Evolutionary conservation across 1,140 invertebrate genomes (phyloP).

Genomic region (Ectropis grisescens): DNA sequence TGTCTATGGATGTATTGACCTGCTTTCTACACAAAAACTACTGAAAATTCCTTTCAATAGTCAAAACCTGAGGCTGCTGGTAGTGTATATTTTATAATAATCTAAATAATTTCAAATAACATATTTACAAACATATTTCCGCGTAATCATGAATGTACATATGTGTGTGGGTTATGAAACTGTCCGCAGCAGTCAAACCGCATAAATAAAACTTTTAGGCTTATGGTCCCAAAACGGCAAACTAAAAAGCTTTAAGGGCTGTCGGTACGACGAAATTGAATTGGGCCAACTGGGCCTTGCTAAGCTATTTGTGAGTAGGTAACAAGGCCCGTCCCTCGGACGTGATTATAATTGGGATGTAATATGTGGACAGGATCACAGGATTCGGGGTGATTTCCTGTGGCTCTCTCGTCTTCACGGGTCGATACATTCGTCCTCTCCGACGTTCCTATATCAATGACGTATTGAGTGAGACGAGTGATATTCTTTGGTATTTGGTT

Average conservation of each 20-base stretch:
- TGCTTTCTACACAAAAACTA: too few relatives aligned
- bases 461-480: constrained; percentile 18
- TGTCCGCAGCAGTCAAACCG: too few relatives aligned
- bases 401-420: constrained; percentile 14
- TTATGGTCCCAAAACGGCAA: constrained; percentile 20
- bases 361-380: constrained; percentile 20
- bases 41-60: too few relatives aligned
- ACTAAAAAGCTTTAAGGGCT: constrained; percentile 33
- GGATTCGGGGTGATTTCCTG: constrained; percentile 9
- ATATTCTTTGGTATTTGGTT: too few relatives aligned
- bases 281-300: constrained; percentile 32
- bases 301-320: constrained; percentile 39
- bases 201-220: constrained; percentile 21
- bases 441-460: constrained; percentile 3
- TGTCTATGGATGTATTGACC: too few relatives aligned
- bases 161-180: too few relatives aligned
- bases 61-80: too few relatives aligned
- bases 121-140: too few relatives aligned
- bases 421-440: constrained; percentile 15
- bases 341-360: constrained; percentile 42
- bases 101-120: too few relatives aligned
- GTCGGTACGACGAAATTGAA: constrained; percentile 36
- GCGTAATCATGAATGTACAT: too few relatives aligned
- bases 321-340: constrained; percentile 27
- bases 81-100: too few relatives aligned